A percentile compares a stretch with the other conserved stretches of the same genome.
Conservation (phyloP, 2,797 vertebrate genomes). For the Heliangelus exortis region DNA sequence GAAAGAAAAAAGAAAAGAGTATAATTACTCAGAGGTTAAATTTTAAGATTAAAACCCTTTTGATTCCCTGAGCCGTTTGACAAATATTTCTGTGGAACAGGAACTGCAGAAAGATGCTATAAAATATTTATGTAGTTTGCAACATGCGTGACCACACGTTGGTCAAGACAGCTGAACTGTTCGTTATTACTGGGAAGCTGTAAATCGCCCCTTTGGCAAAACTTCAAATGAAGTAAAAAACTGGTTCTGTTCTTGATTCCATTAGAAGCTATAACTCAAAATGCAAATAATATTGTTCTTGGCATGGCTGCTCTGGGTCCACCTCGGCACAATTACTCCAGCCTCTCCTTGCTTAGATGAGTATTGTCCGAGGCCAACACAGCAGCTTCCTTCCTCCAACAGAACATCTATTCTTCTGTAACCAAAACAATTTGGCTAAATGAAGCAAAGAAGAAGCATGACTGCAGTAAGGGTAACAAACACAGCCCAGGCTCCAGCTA, state of each 20-base stretch:
- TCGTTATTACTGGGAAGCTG: conserved; percentile 49
- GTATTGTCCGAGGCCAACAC: background rate
- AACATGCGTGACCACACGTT: conserved; percentile 3
- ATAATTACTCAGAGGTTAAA: background rate
- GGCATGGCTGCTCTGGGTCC: conserved; percentile 32
- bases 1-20: background rate
- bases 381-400: conserved; percentile 57
- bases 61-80: conserved; percentile 17
- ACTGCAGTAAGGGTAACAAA: background rate
- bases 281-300: conserved; percentile 73
- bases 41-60: conserved; percentile 16
- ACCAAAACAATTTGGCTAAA: background rate
- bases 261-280: conserved; percentile 62
- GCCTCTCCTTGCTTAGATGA: background rate
- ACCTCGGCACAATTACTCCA: background rate
- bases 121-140: background rate
- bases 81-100: conserved; percentile 32
- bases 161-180: conserved; percentile 45
- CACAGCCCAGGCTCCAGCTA: background rate
- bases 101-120: conserved; percentile 42
- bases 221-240: conserved; percentile 50
- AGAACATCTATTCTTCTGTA: conserved; percentile 3
- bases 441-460: background rate
- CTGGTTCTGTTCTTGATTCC: conserved; percentile 22
- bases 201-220: conserved; percentile 68